Conservation (phyloP, 2,888 invertebrate genomes). For the Hesperia comma region DNA sequence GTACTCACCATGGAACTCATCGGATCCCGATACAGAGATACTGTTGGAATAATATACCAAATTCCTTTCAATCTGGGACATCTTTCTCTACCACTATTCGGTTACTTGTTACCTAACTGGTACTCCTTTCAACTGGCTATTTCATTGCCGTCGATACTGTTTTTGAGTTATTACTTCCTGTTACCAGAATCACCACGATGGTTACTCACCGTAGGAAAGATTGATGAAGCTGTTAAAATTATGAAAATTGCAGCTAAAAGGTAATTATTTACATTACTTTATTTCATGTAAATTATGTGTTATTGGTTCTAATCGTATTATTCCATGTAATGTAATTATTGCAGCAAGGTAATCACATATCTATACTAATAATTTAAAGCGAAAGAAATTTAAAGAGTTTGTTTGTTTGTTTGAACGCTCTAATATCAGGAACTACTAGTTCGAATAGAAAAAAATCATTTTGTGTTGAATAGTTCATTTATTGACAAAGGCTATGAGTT, state of each 20-base stretch:
- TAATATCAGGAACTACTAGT: too few species aligned
- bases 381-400: too few species aligned
- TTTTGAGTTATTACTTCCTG: constrained; percentile 88
- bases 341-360: too few species aligned
- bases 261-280: constrained; percentile 45
- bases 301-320: too few species aligned
- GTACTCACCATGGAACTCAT: constrained; percentile 88
- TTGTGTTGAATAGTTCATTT: too few species aligned
- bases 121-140: constrained; percentile 86
- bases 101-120: constrained; percentile 88
- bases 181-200: constrained; percentile 93
- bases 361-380: too few species aligned
- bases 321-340: too few species aligned
- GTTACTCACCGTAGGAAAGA: constrained; percentile 88
- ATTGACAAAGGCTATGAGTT: too few species aligned
- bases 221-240: constrained; percentile 86
- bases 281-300: too few species aligned
- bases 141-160: constrained; percentile 85
- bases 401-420: too few species aligned
- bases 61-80: constrained; percentile 89
- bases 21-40: constrained; percentile 84
- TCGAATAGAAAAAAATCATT: too few species aligned
- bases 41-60: constrained; percentile 88
- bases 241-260: constrained; percentile 86
- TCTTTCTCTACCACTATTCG: constrained; percentile 85